Base-by-base conservation (phyloP, 2,113 vertebrate species). In the Podocnemis expansa region DNA sequence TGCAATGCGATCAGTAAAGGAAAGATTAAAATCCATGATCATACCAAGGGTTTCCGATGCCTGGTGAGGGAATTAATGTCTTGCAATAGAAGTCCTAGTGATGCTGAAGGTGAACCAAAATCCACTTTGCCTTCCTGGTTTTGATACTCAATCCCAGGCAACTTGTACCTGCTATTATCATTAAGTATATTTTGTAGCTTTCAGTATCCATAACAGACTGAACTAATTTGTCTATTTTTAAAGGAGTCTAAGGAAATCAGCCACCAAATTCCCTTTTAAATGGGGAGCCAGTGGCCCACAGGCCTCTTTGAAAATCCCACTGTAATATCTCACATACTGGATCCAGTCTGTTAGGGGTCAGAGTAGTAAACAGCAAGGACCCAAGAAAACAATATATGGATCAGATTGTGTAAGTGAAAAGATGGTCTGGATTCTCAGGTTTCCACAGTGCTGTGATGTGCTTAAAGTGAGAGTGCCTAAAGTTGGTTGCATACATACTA, bases 311-410 rank as follows among this genome's bases (percentile, higher is more conserved):
- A 76, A 45, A 14, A 43, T 45, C 43, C 73, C 73, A 43, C 70
- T 43, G 13, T 56, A 75, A 51, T 13, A 4, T 85, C 60, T 25
- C 56, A 3, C 67, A 4, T 63, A n/a, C 9, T 91, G 75, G 45
- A 89, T 73, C 51, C 29, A 38, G 41, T 63, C 84, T 92, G 85
- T 8, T 24, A 13, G n/a, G 82, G 82, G 6, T 43, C 17, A 89
- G 78, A 19, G 17, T 9, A 27, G 29, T 91, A 80, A 80, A 79
- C n/a, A 34, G 78, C 13, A 70, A 43, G 52, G 70, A 81, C 75
- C 24, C 1, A 21, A 63, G 25, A 88, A 78, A 80, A 56, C 1
- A 54, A 22, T 88, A 78, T 49, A 9, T 5, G 10, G 55, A 58
- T 10, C 17, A 22, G 76, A 16, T n/a, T 91, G 10, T 63, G 31